Conservation (phyloP, 23 tunicate genomes). For the Clavelina lepadiformis region DNA sequence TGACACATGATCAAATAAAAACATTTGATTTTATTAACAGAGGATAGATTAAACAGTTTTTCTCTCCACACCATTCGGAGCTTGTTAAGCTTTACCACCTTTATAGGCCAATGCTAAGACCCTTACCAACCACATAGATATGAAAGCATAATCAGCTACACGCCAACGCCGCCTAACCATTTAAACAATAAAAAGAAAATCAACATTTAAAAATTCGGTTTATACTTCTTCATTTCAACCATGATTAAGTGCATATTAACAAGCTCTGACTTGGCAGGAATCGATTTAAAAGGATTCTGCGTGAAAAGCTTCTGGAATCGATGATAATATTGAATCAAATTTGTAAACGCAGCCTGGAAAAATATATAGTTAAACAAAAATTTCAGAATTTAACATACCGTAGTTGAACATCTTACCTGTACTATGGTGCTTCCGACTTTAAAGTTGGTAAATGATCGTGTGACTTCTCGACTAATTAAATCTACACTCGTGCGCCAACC, state of each 20-base stretch:
- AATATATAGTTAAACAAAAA: not conserved
- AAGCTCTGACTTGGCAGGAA: conserved; percentile 74
- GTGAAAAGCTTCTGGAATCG: conserved; percentile 84
- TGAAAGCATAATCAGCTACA: too few species aligned
- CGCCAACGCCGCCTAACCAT: too few species aligned
- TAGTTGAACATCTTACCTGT: too few species aligned
- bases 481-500: conserved; percentile 92
- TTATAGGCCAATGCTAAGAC: too few species aligned
- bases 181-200: not conserved
- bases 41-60: too few species aligned
- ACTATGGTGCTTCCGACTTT: conserved; percentile 88
- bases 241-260: conserved; percentile 89
- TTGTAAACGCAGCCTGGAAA: conserved; percentile 76
- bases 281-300: conserved; percentile 64
- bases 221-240: conserved; percentile 96
- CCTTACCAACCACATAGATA: too few species aligned
- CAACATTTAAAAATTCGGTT: conserved; percentile 63
- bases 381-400: not conserved
- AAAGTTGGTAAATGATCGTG: conserved; percentile 79
- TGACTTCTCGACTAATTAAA: conserved; percentile 75
- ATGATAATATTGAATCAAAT: conserved; percentile 83
- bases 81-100: too few species aligned
- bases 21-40: too few species aligned
- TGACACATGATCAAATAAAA: too few species aligned
- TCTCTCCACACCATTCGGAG: too few species aligned